A percentile compares a stretch with the other conserved stretches of the same genome.
Conservation (phyloP, 2,888 invertebrate species). For the Dasypogon diadema region DNA sequence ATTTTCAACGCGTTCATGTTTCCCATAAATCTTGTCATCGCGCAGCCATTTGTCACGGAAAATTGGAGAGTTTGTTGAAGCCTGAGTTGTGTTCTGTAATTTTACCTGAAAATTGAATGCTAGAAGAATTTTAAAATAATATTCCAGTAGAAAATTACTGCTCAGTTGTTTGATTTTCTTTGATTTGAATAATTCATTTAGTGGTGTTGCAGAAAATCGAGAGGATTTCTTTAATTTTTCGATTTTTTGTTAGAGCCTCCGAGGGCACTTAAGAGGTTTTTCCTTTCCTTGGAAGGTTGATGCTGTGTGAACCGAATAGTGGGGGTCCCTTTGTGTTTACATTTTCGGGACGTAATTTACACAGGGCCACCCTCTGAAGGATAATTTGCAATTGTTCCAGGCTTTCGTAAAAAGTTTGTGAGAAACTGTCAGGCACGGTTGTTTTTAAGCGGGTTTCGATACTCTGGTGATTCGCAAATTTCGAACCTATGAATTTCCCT, state of each 20-base stretch:
- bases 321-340: constrained; percentile 27
- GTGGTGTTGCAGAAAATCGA: not conserved
- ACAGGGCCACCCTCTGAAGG: not conserved
- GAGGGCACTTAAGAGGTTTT: not conserved
- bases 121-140: not conserved
- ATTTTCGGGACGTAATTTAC: not conserved
- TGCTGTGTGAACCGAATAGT: constrained; percentile 1
- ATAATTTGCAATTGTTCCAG: not conserved
- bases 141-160: not conserved
- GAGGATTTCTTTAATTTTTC: not conserved
- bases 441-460: not conserved
- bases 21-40: constrained; percentile 35
- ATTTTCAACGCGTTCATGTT: constrained; percentile 11
- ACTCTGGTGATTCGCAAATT: not conserved
- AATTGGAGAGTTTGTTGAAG: constrained; percentile 5
- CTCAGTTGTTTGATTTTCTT: not conserved
- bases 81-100: constrained; percentile 6
- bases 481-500: not conserved
- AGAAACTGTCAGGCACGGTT: not conserved
- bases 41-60: constrained; percentile 49
- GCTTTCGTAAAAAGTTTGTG: not conserved
- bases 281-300: constrained; percentile 1
- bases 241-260: not conserved
- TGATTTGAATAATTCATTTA: not conserved
- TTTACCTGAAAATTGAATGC: not conserved